Percentiles rank a stretch among this genome's conserved stretches.
Evolutionary conservation across 1,140 invertebrate genomes (phyloP).

Genomic region (Thaumatotibia leucotreta): DNA sequence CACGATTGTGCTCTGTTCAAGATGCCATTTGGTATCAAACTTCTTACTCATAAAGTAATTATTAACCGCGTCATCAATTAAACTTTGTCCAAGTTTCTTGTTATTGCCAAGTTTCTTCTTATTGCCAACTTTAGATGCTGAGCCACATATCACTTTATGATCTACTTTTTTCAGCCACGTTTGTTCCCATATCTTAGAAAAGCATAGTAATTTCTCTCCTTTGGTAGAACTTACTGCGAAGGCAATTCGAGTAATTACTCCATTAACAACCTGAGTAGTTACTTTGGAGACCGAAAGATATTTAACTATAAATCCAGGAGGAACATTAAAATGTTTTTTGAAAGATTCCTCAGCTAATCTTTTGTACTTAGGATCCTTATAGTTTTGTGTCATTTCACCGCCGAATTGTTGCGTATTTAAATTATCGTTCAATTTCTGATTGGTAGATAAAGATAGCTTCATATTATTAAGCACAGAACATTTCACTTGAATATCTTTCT

Average conservation of each 20-base stretch:
- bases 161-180: background rate
- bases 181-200: background rate
- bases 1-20: background rate
- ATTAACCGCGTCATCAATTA: background rate
- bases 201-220: background rate
- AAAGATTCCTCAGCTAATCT: background rate
- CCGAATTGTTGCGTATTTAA: too few species aligned
- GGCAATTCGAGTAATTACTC: background rate
- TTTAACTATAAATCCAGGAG: conserved; percentile 12
- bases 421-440: too few species aligned
- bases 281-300: conserved; percentile 46
- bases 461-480: too few species aligned
- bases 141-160: background rate
- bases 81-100: background rate
- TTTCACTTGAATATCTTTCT: too few species aligned
- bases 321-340: background rate
- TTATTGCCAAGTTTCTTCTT: background rate
- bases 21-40: too few species aligned
- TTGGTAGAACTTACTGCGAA: background rate
- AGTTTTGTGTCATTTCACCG: background rate
- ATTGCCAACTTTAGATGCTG: too few species aligned
- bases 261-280: conserved; percentile 30
- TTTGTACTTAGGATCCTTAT: background rate
- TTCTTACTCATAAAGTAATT: background rate
- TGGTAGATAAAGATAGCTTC: too few species aligned